phyloP scores from a whole-genome alignment of 2,113 vertebrate species.

The Heliornis fulica region DNA sequence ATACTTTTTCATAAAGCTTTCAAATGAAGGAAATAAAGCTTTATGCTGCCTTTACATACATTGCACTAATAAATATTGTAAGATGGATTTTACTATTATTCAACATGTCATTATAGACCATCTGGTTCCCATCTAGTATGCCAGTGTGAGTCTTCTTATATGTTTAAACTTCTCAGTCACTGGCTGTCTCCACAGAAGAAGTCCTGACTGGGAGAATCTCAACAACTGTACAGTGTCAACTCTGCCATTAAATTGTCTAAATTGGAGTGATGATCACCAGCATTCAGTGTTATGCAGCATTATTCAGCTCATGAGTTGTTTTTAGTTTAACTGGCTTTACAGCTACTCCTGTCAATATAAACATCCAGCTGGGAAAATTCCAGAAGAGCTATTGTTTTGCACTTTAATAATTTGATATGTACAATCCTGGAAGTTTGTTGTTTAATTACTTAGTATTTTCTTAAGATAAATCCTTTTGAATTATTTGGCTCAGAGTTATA shows the following conservation, averaged over 20 bases:
- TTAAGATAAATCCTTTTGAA: background rate
- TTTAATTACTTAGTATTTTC: background rate
- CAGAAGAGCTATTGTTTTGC: background rate
- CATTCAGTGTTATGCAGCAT: background rate
- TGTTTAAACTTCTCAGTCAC: background rate
- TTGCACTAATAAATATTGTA: background rate
- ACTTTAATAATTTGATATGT: background rate
- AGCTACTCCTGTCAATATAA: background rate
- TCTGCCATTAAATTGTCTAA: background rate
- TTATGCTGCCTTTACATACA: background rate
- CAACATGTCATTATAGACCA: background rate
- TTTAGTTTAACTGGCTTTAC: background rate
- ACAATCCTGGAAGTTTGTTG: background rate
- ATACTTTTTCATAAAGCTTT: background rate
- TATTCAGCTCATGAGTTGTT: background rate
- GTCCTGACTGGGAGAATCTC: background rate
- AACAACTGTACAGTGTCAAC: background rate
- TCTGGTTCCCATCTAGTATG: background rate
- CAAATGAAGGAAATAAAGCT: background rate
- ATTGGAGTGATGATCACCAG: background rate
- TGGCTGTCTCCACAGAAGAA: background rate
- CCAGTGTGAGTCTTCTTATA: background rate
- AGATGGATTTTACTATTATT: background rate
- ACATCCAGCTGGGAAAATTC: background rate
- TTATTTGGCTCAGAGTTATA: background rate